These are phyloP conservation scores for Drosophila ogumai DNA, from an alignment of 1,140 invertebrate genomes.

Conservation along the genomic window DNA sequence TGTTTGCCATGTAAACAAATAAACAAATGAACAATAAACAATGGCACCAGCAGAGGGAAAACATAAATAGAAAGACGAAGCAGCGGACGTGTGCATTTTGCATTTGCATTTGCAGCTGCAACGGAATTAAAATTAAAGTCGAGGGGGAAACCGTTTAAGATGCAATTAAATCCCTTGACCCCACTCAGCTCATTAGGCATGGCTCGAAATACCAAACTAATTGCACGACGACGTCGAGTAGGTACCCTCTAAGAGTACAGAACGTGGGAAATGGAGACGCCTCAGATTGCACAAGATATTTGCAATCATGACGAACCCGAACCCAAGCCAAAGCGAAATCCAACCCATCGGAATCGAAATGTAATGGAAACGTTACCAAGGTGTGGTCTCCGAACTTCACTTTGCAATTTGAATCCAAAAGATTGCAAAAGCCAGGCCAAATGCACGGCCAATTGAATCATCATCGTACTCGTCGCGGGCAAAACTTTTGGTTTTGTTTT, in stretches of 20 bases:
- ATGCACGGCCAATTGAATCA: slow-evolving; percentile 72
- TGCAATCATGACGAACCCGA: slow-evolving; percentile 58
- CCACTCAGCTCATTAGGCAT: slow-evolving; percentile 34
- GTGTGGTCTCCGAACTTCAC: slow-evolving; percentile 56
- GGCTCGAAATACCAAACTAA: slow-evolving; percentile 55
- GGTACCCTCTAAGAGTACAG: slow-evolving; percentile 1
- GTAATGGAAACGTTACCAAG: slow-evolving; percentile 49
- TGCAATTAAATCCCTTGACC: slow-evolving; percentile 66
- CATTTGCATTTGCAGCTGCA: slow-evolving; percentile 37
- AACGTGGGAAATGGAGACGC: slow-evolving; percentile 78
- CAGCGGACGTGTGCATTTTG: slow-evolving; percentile 27
- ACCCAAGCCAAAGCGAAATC: slow-evolving; percentile 44
- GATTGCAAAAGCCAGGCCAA: slow-evolving; percentile 41
- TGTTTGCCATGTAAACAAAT: slow-evolving; percentile 73
- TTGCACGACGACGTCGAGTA: slow-evolving; percentile 27
- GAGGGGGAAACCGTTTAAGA: slow-evolving; percentile 58
- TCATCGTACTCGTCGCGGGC: slow-evolving; percentile 17
- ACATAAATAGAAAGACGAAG: slow-evolving; percentile 45
- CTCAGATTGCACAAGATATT: slow-evolving; percentile 66
- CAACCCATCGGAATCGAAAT: slow-evolving; percentile 29
- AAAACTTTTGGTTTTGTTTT: slow-evolving; percentile 34
- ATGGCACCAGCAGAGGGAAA: slow-evolving; percentile 19
- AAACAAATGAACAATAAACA: slow-evolving; percentile 69
- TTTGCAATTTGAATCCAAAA: slow-evolving; percentile 60
- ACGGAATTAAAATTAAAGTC: slow-evolving; percentile 38